Base-by-base conservation (phyloP, 1,140 invertebrate genomes). In the Zaprionus ghesquierei region DNA sequence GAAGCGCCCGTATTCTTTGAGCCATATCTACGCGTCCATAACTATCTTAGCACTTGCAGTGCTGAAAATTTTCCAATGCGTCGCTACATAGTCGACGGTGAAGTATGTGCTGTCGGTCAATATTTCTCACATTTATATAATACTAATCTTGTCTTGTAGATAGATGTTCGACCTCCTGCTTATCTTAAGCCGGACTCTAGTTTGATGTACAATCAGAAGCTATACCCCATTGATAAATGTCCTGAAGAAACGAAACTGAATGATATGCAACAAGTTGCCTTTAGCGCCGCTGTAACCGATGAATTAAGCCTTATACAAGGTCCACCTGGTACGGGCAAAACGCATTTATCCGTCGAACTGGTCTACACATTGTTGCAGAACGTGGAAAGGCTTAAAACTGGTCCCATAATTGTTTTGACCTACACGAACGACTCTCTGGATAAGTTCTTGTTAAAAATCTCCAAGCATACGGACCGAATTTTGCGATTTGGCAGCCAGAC, bases 391-490 rank as follows among this genome's bases (percentile, higher is more conserved):
- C 20, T 74, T 1, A 54, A 55, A 6, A 44, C 73, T 5, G 81
- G 74, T 0, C 95, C 96, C 4, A 95, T 98, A 60, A 90, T 98
- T 2, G 93, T 98, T 10, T 94, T 98, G 20, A 97, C 96, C 81
- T 97, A 95, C 75, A 97, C 96, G 0, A 98, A 98, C 89, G 96
- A 98, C 92, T 97, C 97, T 1, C 89, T 98, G 2, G 97, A 98
- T 93, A 96, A 98, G 89, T 98, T 98, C 92, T 91, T 98, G n/a
- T 94, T 97, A 90, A 95, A 95, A 20, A 93, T 96, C 9, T 80
- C 94, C 5, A 62, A 89, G 15, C 89, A 93, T 2, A 95, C 94
- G 2, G 38, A 92, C 0, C 92, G 93, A 20, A 92, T 97, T 58
- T 92, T 96, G 12, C 93, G 97, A 25, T 93, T 98, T 71, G 97